Conservation (phyloP, 2,113 vertebrate genomes). For the Syngnathus typhle region DNA sequence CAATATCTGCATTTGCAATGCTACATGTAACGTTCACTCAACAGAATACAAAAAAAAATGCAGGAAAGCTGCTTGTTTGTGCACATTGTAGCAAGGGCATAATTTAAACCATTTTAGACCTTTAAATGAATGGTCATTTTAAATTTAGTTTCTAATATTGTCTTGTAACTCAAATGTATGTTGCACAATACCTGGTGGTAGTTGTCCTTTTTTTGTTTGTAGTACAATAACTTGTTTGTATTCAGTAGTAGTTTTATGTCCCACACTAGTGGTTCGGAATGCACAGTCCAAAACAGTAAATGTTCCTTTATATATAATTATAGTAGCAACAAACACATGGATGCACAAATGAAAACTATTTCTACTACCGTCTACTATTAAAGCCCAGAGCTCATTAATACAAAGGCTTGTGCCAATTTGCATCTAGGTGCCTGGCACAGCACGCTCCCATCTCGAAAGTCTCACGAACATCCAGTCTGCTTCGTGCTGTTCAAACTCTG, state of each 20-base stretch:
- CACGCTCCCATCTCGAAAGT: constrained; percentile 36
- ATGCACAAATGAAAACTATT: constrained; percentile 12
- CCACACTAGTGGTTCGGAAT: background rate
- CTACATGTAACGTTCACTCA: background rate
- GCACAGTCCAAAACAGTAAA: background rate
- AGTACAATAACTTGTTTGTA: background rate
- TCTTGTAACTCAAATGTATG: too few relatives aligned
- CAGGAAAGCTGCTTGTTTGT: too few relatives aligned
- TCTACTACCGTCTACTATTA: constrained; percentile 9
- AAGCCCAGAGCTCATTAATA: constrained; percentile 37
- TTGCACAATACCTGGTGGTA: background rate
- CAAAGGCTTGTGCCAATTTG: constrained; percentile 17
- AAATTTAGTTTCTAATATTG: too few relatives aligned
- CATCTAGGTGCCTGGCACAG: constrained; percentile 26
- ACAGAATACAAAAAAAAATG: too few relatives aligned
- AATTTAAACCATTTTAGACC: too few relatives aligned
- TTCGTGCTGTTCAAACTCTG: constrained; percentile 32
- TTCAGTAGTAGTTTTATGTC: background rate
- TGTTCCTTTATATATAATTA: background rate
- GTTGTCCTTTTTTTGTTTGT: background rate
- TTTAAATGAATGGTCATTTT: too few relatives aligned
- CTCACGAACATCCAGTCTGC: constrained; percentile 25
- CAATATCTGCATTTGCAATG: background rate
- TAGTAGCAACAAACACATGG: background rate
- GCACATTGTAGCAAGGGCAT: too few relatives aligned